Conservation (phyloP, 1,140 invertebrate species). For the Orchestia grillus region DNA sequence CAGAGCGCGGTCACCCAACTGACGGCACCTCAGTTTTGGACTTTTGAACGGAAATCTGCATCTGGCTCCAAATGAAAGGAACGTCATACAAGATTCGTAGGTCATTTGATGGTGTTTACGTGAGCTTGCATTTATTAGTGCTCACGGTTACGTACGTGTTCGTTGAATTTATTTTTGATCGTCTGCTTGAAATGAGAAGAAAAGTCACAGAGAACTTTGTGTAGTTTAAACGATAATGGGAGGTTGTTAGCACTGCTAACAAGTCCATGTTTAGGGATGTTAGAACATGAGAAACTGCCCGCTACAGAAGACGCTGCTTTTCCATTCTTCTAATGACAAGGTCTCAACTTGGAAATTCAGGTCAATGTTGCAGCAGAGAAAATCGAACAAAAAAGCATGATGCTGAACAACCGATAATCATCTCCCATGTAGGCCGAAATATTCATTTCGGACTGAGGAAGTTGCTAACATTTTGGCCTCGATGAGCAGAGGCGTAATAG, state of each 20-base stretch:
- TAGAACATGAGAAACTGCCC: background rate
- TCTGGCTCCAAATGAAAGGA: background rate
- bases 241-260: background rate
- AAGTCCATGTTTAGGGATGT: background rate
- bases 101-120: background rate
- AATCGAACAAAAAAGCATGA: background rate
- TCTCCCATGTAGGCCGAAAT: background rate
- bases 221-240: background rate
- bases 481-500: background rate
- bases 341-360: background rate
- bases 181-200: background rate
- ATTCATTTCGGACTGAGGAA: background rate
- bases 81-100: background rate
- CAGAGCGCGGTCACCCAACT: background rate
- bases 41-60: background rate
- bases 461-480: background rate
- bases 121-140: background rate
- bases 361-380: background rate
- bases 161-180: background rate
- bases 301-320: background rate
- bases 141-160: background rate
- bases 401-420: background rate
- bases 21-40: background rate
- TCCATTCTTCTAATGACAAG: background rate
- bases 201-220: background rate